These are phyloP conservation scores for Drosophila pachea DNA, from an alignment of 1,140 invertebrate genomes.

Conservation along the genomic window DNA sequence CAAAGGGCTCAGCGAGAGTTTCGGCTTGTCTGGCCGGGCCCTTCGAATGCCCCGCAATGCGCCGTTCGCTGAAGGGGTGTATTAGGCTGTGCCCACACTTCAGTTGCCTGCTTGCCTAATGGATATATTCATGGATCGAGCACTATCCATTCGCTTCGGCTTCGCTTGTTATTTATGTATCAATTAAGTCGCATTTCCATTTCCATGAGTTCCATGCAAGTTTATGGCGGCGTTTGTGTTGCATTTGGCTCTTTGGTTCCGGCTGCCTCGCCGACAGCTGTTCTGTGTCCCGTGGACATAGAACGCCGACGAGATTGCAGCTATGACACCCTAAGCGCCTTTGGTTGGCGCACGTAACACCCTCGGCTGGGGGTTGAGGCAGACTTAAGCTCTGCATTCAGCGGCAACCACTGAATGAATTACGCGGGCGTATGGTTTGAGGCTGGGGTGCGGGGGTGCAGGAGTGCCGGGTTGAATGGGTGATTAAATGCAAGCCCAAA, in stretches of 20 bases:
- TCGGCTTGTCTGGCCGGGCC: neutral
- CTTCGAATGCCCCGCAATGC: constrained; percentile 20
- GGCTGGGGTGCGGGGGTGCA: no score
- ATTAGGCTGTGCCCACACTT: neutral
- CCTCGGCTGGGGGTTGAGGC: neutral
- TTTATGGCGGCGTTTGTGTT: neutral
- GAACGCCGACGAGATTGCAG: constrained; percentile 28
- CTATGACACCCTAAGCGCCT: constrained; percentile 57
- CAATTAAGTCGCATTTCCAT: constrained; percentile 35
- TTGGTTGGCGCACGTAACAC: constrained; percentile 16
- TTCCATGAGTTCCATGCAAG: no score
- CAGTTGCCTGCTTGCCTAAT: neutral
- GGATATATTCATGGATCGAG: neutral
- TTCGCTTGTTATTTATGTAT: constrained; percentile 45
- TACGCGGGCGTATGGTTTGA: constrained; percentile 21
- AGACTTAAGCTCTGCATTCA: constrained; percentile 42
- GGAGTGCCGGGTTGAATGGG: constrained; percentile 22
- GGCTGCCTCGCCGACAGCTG: constrained; percentile 48
- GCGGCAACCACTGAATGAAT: constrained; percentile 59
- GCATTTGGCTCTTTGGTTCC: constrained; percentile 39
- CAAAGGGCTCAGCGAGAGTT: constrained; percentile 32
- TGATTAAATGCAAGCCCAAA: constrained; percentile 48
- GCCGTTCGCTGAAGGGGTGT: neutral
- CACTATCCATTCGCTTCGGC: neutral
- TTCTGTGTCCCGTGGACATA: constrained; percentile 28